Percentiles rank a stretch among this genome's conserved stretches.
Conservation (phyloP, 1,140 invertebrate genomes). For the Apis dorsata region DNA sequence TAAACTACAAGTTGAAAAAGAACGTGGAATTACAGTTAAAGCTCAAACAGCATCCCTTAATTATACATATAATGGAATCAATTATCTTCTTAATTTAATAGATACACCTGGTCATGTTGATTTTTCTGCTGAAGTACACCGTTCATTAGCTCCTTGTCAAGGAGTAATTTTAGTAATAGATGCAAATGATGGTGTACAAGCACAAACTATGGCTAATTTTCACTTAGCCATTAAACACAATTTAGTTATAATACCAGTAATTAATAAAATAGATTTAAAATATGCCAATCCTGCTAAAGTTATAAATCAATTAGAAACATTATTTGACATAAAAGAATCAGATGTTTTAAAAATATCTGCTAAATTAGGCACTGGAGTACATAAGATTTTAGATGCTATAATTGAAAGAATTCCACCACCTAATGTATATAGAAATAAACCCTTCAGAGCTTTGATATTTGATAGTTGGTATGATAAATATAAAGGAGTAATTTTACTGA, state of each 20-base stretch:
- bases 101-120: conserved; percentile 99
- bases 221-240: conserved; percentile 93
- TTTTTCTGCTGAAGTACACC: conserved; percentile 97
- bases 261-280: conserved; percentile 98
- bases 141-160: conserved; percentile 95
- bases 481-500: conserved; percentile 90
- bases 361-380: conserved; percentile 91
- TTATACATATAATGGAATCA: conserved; percentile 84
- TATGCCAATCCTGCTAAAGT: conserved; percentile 92
- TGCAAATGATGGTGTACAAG: conserved; percentile 98
- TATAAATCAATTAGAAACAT: conserved; percentile 87
- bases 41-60: conserved; percentile 96
- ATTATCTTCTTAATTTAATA: conserved; percentile 97
- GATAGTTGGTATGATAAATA: conserved; percentile 97
- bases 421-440: conserved; percentile 80
- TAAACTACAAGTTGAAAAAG: conserved; percentile 93
- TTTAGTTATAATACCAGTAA: conserved; percentile 92
- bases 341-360: conserved; percentile 90
- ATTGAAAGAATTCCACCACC: conserved; percentile 91
- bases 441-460: conserved; percentile 92
- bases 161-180: conserved; percentile 97
- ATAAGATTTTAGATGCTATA: conserved; percentile 87
- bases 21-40: conserved; percentile 98
- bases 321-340: conserved; percentile 91
- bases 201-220: conserved; percentile 98